phyloP scores from a whole-genome alignment of 1,140 invertebrate species.

The Mercenaria mercenaria region DNA sequence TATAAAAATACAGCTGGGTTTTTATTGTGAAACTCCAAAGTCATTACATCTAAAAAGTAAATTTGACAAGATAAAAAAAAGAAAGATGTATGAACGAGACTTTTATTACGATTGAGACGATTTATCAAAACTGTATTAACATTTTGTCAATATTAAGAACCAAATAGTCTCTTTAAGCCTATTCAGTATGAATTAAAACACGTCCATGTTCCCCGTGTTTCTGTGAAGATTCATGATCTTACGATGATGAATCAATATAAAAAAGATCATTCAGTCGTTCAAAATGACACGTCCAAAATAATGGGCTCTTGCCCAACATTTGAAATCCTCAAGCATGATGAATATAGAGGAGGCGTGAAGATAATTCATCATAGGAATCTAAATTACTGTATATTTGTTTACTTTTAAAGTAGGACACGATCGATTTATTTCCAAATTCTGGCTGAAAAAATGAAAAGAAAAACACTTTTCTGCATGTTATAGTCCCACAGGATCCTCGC shows the following conservation, averaged over 20 bases:
- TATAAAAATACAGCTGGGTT: no score
- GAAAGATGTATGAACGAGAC: not conserved
- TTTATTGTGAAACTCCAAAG: no score
- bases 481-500: no score
- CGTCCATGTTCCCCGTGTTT: no score
- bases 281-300: not conserved
- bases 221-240: not conserved
- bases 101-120: not conserved
- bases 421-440: conserved; percentile 4
- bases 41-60: not conserved
- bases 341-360: conserved; percentile 33
- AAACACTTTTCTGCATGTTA: no score
- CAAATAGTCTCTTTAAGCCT: not conserved
- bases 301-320: not conserved
- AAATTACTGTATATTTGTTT: conserved; percentile 16
- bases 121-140: not conserved
- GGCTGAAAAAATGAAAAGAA: no score
- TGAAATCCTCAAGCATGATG: conserved; percentile 20
- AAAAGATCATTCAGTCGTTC: not conserved
- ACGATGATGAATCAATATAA: not conserved
- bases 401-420: not conserved
- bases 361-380: not conserved
- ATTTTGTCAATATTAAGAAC: not conserved
- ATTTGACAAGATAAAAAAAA: not conserved
- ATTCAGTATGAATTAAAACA: not conserved